Evolutionary conservation across 2,113 vertebrate species (phyloP).

Genomic region (Psittacula cyanocephala): DNA sequence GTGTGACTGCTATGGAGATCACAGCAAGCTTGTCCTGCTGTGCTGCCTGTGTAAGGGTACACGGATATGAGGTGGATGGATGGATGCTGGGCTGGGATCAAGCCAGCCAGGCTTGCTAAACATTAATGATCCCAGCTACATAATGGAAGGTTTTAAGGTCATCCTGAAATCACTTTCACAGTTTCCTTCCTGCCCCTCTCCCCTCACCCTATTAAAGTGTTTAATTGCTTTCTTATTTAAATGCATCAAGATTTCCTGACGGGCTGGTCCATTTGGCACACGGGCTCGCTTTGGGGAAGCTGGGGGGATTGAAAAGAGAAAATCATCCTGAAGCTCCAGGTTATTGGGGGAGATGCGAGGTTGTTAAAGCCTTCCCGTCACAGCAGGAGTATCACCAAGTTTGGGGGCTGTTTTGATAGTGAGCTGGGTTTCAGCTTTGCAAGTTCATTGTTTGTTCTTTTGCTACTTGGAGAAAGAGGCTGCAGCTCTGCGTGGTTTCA

Average conservation of each 20-base stretch:
- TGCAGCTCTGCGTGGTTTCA: not conserved
- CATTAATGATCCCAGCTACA: not conserved
- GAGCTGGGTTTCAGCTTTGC: not conserved
- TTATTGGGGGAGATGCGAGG: rapidly evolving
- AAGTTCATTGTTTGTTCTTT: not conserved
- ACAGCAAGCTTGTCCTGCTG: not conserved
- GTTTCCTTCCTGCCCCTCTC: not conserved
- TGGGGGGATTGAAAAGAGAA: not conserved
- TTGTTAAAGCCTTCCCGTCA: not conserved
- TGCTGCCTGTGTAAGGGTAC: not conserved
- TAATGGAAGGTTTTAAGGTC: not conserved
- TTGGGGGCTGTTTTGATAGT: not conserved
- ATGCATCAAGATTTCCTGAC: not conserved
- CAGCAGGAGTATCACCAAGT: not conserved
- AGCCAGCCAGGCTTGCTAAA: rapidly evolving
- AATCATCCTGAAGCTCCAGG: not conserved
- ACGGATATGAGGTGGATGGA: not conserved
- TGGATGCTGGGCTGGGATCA: rapidly evolving
- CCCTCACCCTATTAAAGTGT: not conserved
- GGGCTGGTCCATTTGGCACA: not conserved
- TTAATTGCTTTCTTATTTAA: conserved; percentile 34
- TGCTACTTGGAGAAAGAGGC: not conserved
- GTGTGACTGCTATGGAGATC: not conserved
- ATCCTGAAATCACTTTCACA: not conserved
- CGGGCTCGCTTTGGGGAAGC: not conserved